phyloP scores from a whole-genome alignment of 2,113 vertebrate genomes.

The Burhinus oedicnemus region DNA sequence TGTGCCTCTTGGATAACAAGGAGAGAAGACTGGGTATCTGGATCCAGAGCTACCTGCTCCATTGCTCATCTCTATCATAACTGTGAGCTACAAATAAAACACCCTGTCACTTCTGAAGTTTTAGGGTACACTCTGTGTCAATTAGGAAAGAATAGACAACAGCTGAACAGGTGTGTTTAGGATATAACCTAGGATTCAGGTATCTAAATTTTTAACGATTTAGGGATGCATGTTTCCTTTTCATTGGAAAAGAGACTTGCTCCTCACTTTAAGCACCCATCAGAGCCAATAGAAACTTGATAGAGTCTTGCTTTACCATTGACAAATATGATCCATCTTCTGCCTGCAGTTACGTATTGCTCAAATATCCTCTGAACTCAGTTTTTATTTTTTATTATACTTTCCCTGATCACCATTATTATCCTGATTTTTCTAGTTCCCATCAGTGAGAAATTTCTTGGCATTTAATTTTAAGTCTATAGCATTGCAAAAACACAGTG shows the following conservation, averaged over 20 bases:
- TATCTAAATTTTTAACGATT: not conserved
- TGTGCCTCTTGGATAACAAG: not conserved
- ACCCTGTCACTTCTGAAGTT: accelerated
- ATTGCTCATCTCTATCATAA: not conserved
- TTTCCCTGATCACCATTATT: not conserved
- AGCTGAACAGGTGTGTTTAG: not conserved
- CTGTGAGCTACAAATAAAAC: not conserved
- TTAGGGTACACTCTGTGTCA: not conserved
- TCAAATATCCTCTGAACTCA: not conserved
- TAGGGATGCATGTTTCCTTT: not conserved
- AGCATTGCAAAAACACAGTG: not conserved
- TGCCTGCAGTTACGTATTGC: not conserved
- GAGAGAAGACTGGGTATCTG: not conserved
- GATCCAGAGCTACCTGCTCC: not conserved
- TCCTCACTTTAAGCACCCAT: not conserved
- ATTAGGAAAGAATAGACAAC: not conserved
- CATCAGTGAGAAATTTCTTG: not conserved
- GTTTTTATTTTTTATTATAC: not conserved
- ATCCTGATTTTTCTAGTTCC: not conserved
- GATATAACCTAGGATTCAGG: not conserved
- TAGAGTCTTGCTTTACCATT: not conserved
- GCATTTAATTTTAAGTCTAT: not conserved
- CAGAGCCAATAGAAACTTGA: not conserved
- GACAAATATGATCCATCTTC: not conserved
- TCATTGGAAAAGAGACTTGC: not conserved